Conservation (phyloP, 1,140 invertebrate genomes). For the Drosophila parvula region DNA sequence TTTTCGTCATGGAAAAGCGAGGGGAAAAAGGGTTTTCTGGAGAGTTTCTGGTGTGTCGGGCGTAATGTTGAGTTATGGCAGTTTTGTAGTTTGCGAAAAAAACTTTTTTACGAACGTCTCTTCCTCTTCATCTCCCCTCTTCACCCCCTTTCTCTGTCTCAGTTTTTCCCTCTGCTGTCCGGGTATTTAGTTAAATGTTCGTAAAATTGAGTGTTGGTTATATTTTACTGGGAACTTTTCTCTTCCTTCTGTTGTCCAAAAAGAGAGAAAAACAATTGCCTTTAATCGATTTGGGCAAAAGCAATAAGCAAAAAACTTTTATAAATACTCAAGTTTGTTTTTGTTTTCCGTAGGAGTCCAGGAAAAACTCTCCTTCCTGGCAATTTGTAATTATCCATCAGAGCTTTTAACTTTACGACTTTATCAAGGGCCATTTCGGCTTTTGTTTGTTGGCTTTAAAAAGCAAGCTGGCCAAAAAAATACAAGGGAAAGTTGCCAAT, state of each 20-base stretch:
- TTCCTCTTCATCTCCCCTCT: not conserved
- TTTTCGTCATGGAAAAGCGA: slow-evolving; percentile 52
- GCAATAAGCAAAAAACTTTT: slow-evolving; percentile 76
- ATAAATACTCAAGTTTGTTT: slow-evolving; percentile 71
- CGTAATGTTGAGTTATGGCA: slow-evolving; percentile 82
- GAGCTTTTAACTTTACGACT: slow-evolving; percentile 69
- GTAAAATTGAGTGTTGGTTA: slow-evolving; percentile 78
- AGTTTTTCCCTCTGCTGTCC: slow-evolving; percentile 12
- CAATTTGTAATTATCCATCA: slow-evolving; percentile 63
- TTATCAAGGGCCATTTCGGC: slow-evolving; percentile 57
- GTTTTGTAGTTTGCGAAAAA: slow-evolving; percentile 77
- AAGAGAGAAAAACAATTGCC: slow-evolving; percentile 40
- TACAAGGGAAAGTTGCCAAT: slow-evolving; percentile 41
- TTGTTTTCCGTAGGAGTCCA: slow-evolving; percentile 36
- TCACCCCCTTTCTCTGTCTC: slow-evolving; percentile 9
- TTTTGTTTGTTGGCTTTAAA: slow-evolving; percentile 38
- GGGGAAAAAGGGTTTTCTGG: slow-evolving; percentile 18
- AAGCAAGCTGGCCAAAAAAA: slow-evolving; percentile 27
- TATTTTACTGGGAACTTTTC: slow-evolving; percentile 64
- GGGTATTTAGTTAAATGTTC: slow-evolving; percentile 81
- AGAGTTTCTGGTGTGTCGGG: slow-evolving; percentile 43
- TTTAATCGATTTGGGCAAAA: slow-evolving; percentile 76
- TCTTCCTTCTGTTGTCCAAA: not conserved
- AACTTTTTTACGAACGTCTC: slow-evolving; percentile 70
- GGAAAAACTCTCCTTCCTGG: slow-evolving; percentile 13